Percentiles rank a stretch among this genome's conserved stretches.
Evolutionary conservation across 2,797 vertebrate species (phyloP).

Genomic region (Lophotriccus pileatus): DNA sequence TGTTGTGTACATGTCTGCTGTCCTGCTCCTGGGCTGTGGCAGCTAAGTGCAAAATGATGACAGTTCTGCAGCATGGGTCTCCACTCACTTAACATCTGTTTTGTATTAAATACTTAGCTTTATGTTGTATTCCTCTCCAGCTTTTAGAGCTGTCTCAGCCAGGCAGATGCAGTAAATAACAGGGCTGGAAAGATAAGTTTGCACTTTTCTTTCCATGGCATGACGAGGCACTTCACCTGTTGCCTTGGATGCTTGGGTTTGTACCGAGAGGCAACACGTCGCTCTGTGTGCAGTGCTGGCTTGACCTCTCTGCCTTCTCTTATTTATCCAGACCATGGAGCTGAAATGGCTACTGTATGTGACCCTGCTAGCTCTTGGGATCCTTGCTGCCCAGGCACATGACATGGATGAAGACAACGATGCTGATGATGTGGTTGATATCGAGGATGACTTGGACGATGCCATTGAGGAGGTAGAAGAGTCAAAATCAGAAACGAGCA

Average conservation of each 20-base stretch:
- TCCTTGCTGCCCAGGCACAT: constrained; percentile 62
- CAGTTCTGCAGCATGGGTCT: background rate
- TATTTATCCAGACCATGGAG: constrained; percentile 84
- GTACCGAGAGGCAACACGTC: rapidly evolving
- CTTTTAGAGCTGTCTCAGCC: background rate
- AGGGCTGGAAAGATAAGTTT: background rate
- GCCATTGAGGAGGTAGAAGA: constrained; percentile 80
- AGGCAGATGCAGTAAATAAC: background rate
- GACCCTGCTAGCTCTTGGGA: constrained; percentile 78
- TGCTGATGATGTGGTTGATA: constrained; percentile 77
- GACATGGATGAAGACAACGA: constrained; percentile 73
- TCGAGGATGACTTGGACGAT: constrained; percentile 83
- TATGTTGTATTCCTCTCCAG: background rate
- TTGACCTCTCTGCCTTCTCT: background rate
- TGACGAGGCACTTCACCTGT: background rate
- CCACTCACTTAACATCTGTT: background rate
- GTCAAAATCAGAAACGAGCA: constrained; percentile 65
- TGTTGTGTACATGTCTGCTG: background rate
- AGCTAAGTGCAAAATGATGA: background rate
- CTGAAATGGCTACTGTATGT: constrained; percentile 81
- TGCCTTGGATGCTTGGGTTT: background rate
- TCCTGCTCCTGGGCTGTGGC: background rate
- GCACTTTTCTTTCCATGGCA: background rate
- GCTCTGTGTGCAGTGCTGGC: background rate
- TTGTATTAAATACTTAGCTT: background rate